Percentiles rank a stretch among this genome's conserved stretches.
Evolutionary conservation across 2,113 vertebrate species (phyloP).

Genomic region (Centropristis striata): DNA sequence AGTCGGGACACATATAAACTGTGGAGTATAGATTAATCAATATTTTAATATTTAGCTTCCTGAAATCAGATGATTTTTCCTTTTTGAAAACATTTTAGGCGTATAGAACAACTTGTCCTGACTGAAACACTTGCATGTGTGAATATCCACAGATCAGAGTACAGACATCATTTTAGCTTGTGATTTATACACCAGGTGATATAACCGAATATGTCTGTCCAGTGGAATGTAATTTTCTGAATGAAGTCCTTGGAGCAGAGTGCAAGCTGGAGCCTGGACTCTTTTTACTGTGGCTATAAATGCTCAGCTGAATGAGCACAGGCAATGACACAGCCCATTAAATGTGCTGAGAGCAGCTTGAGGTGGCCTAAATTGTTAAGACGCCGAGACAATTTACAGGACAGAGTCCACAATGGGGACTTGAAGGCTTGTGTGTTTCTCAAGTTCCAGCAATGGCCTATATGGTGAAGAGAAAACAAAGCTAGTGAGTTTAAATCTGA

Average conservation of each 20-base stretch:
- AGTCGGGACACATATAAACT: neutral
- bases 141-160: neutral
- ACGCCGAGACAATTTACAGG: slow-evolving; percentile 2
- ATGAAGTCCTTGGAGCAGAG: slow-evolving; percentile 41
- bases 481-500: neutral
- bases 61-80: neutral
- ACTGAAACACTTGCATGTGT: neutral
- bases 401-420: neutral
- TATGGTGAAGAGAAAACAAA: neutral
- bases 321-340: slow-evolving; percentile 54
- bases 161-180: neutral
- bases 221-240: slow-evolving; percentile 59
- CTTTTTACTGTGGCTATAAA: slow-evolving; percentile 57
- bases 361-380: slow-evolving; percentile 23
- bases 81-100: no score
- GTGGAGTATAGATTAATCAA: no score
- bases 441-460: neutral
- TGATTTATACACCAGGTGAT: slow-evolving; percentile 38
- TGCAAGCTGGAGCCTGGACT: slow-evolving; percentile 18
- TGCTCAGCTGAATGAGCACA: slow-evolving; percentile 43
- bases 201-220: slow-evolving; percentile 26
- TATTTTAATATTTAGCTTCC: no score
- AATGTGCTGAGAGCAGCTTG: slow-evolving; percentile 26
- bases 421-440: neutral
- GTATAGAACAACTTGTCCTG: neutral